Base-by-base conservation (phyloP, 2,113 vertebrate genomes). In the Puntigrus tetrazona region DNA sequence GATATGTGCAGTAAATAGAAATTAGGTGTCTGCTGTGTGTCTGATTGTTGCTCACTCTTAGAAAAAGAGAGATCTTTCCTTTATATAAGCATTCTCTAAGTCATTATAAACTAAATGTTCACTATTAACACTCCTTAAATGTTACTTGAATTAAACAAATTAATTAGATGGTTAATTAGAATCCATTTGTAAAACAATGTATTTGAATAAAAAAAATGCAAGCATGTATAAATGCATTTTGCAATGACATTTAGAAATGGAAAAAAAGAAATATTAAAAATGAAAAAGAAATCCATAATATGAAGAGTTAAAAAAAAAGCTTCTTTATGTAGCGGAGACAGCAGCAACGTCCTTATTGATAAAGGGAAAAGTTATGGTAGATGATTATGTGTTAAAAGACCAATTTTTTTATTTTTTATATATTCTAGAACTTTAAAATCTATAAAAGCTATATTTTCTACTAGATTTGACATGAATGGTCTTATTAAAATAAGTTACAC, bases 1-100 rank as follows among this genome's bases (percentile, higher is more conserved):
- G 9, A 70, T 50, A 50, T 69, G 57, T 78, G 25, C 8, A 31
- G 63, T n/a, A 75, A 81, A 65, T 67, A 84, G 77, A 87, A 47
- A 59, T 84, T 76, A 59, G 27, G 36, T 1, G 29, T 29, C 31
- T 79, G 59, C 43, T 1, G 70, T 43, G 20, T n/a, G 25, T 8
- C 57, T 22, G 7, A 50, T 63, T 65, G 34, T 77, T 81, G 52
- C 20, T 59, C 74, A 67, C 63, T 18, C 1, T 45, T 45, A 45
- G 43, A 45, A 47, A 47, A 16, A 50, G 16, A 50, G 1, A 52
- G 5, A 52, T 50, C n/a, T n/a, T n/a, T n/a, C n/a, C n/a, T n/a
- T n/a, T 55, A 7, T 55, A 55, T 20, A 55, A 8, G 7, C 47
- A 50, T 50, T 20, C 47, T 50, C 47, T 18, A 50, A 16, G 47